Base-by-base conservation (phyloP, 2,113 vertebrate species). In the Dendrocopos noguchii region DNA sequence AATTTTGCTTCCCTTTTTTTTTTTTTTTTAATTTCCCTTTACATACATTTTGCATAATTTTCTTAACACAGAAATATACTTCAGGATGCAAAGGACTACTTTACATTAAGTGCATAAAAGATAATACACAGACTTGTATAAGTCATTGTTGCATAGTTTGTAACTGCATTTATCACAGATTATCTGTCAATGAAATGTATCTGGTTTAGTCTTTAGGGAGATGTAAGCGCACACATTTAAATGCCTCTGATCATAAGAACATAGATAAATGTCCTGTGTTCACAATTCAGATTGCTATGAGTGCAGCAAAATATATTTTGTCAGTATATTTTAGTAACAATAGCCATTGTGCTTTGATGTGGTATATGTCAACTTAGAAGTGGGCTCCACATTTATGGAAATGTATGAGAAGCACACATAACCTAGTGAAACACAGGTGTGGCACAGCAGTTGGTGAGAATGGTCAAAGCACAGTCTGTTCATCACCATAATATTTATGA, bases 381-480 rank as follows among this genome's bases (percentile, higher is more conserved):
- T 8, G 44, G 9, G 8, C 10, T 65, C 21, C 47, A 47, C 0
- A 0, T 21, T 5, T 17, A 3, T 44, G 46, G 29, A 25, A 46
- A 42, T 14, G 13, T 15, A n/a, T n/a, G 14, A 75, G 25, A 89
- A 80, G 6, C 24, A 53, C 0, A 2, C 79, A 33, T n/a, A 65
- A 31, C 57, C 57, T 15, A 19, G 6, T 28, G 39, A 52, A 61
- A 60, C 34, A 34, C 12, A 42, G 18, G 24, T 2, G 1, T 8
- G 25, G 19, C 33, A 33, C 4, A 34, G 22, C 8, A 34, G 46
- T 10, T 55, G 22, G 42, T 8, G 56, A 76, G 22, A 57, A n/a
- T 17, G 60, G 9, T 34, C 64, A 65, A 60, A 60, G 63, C 25
- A 55, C 8, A 20, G 9, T 19, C 46, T 44, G 15, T 42, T 77